Conservation (phyloP, 2,888 invertebrate genomes). For the Seladonia tumulorum region DNA sequence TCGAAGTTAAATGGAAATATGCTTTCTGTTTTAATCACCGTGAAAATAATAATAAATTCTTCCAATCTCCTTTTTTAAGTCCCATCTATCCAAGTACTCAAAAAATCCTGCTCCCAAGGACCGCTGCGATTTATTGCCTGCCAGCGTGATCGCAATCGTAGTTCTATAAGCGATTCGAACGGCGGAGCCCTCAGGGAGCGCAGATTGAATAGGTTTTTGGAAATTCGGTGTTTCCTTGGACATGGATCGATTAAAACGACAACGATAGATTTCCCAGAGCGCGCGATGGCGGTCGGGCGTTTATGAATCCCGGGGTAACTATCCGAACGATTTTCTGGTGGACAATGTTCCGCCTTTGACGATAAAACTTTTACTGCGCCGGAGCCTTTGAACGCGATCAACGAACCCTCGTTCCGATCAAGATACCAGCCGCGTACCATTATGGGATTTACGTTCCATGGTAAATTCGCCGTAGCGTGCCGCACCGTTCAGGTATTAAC, state of each 20-base stretch:
- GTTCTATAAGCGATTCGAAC: background rate
- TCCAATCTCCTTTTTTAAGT: too few species aligned
- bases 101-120: background rate
- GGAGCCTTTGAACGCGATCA: conserved; percentile 2
- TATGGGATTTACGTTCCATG: conserved; percentile 24
- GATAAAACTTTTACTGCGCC: conserved; percentile 26
- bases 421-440: conserved; percentile 15
- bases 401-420: conserved; percentile 25
- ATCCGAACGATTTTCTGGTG: conserved; percentile 1
- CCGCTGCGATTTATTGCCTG: background rate
- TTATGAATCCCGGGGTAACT: background rate
- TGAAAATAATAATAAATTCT: too few species aligned
- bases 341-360: background rate
- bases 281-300: background rate
- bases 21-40: too few species aligned
- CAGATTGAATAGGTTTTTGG: background rate
- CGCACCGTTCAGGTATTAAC: conserved; percentile 29
- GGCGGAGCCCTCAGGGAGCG: background rate
- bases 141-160: background rate
- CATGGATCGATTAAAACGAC: conserved; percentile 1
- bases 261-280: background rate
- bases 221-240: background rate
- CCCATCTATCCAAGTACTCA: background rate
- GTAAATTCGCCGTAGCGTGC: conserved; percentile 23
- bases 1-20: too few species aligned